Evolutionary conservation across 2,113 vertebrate species (phyloP), one percentile per base, ranked within the genome.

Genomic region (Limanda limanda): DNA sequence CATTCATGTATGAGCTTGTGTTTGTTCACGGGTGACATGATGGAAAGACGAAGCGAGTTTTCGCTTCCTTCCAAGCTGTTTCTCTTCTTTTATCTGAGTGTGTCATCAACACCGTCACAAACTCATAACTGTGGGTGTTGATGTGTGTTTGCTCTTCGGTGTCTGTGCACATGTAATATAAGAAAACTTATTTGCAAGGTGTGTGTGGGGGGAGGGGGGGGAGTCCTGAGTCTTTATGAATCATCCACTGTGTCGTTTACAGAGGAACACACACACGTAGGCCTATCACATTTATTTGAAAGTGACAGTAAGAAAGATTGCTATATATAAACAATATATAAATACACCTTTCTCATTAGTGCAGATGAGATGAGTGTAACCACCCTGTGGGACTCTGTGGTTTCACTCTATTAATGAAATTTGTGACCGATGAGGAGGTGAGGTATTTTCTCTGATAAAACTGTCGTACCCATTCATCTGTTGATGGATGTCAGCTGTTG

Each of bases 211-310:
- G 15, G 31, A 18, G 18, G 18, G 15, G 48, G 9, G 17, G 2
- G 48, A 81, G 66, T 76, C 62, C 60, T 8, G 2, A 31, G 70
- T 68, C 71, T 74, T 74, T 71, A 48, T 87, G 85, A 87, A 62
- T 89, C 79, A 86, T 72, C 72, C 48, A 17, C 27, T 48, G 68
- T 40, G 52, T 47, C 24, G 40, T 82, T 73, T 58, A 12, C 31
- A 31, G 31, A 31, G 6, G 31, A 31, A 31, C 31, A 31, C 31
- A 27, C 47, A 20, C 23, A 21, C 40, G 42, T 25, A 75, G 24
- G 25, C 48, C 9, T 59, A 10, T 58, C 51, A 23, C 23, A 47
- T 78, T 65, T 31, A 60, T 74, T 51, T 61, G 51, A 73, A 71
- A 31, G 31, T 31, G 31, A 31, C 31, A 31, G 31, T 31, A 31